Evolutionary conservation across 2,113 vertebrate species (phyloP).

Genomic region (Corydoras maculifer): DNA sequence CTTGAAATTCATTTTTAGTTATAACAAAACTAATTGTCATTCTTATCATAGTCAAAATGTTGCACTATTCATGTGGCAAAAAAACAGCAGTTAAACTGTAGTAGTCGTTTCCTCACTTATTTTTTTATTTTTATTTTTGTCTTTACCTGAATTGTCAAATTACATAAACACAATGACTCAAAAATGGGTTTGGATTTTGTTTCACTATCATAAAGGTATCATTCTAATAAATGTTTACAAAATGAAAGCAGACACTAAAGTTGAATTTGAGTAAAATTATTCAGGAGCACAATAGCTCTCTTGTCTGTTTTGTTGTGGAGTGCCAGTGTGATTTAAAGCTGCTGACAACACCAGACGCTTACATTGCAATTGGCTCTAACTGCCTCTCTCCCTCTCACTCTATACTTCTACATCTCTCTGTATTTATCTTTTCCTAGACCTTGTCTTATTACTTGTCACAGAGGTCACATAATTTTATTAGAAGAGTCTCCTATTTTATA

Average conservation of each 20-base stretch:
- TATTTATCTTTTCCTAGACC: constrained; percentile 66
- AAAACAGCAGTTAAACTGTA: constrained; percentile 14
- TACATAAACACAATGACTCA: constrained; percentile 23
- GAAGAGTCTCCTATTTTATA: background rate
- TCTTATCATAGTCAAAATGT: background rate
- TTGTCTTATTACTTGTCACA: constrained; percentile 70
- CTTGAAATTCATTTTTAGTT: background rate
- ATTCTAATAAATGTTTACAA: constrained; percentile 55
- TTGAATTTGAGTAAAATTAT: constrained; percentile 62
- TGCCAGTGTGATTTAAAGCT: constrained; percentile 81
- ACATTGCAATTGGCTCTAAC: constrained; percentile 70
- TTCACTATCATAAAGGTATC: constrained; percentile 27
- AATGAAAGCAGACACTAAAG: constrained; percentile 53
- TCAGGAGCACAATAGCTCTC: constrained; percentile 65
- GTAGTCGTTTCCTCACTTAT: background rate
- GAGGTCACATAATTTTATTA: constrained; percentile 67
- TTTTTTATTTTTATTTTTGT: constrained; percentile 8
- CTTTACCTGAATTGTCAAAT: constrained; percentile 19
- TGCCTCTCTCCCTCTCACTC: constrained; percentile 56
- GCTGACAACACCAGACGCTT: constrained; percentile 78
- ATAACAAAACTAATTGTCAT: background rate
- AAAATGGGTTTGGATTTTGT: constrained; percentile 6
- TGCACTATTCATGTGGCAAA: background rate
- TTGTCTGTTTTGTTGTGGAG: constrained; percentile 68
- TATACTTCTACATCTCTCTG: background rate